These are phyloP conservation scores for Dolichallabes microphthalmus DNA, from an alignment of 2,113 vertebrate species.

Conservation along the genomic window DNA sequence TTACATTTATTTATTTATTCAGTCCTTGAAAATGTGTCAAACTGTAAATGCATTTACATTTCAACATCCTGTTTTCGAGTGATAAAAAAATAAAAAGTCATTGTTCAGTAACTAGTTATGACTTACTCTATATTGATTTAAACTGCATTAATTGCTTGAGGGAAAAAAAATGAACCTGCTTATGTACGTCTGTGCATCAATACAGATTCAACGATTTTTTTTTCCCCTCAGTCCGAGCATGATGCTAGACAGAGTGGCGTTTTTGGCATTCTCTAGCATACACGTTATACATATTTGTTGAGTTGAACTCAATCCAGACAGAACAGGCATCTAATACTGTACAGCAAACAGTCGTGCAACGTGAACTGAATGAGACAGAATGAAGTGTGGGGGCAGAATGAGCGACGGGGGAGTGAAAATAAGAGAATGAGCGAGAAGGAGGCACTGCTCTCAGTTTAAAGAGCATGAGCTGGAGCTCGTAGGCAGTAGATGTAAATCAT, in stretches of 20 bases:
- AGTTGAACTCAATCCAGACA: not conserved
- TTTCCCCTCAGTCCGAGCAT: not conserved
- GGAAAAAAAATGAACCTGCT: too few relatives aligned
- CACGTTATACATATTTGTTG: not conserved
- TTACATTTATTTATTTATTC: not conserved
- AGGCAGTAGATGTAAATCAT: slow-evolving; percentile 51
- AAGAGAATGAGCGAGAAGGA: slow-evolving; percentile 17
- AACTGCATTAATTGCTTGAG: not conserved
- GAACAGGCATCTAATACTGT: not conserved
- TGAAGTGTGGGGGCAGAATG: slow-evolving; percentile 1
- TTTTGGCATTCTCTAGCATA: not conserved
- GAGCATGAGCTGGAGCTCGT: slow-evolving; percentile 41
- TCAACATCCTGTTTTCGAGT: not conserved
- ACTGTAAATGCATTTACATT: not conserved
- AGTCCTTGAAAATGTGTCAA: not conserved
- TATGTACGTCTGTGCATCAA: not conserved
- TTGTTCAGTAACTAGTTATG: not conserved
- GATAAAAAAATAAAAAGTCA: not conserved
- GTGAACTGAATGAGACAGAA: not conserved
- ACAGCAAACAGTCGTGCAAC: not conserved
- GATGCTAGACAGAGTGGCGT: not conserved
- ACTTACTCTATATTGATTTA: not conserved
- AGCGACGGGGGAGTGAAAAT: slow-evolving; percentile 14
- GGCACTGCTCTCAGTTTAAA: slow-evolving; percentile 45
- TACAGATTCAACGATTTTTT: not conserved